Conservation (phyloP, 2,113 vertebrate species). For the Pterophyllum scalare region DNA sequence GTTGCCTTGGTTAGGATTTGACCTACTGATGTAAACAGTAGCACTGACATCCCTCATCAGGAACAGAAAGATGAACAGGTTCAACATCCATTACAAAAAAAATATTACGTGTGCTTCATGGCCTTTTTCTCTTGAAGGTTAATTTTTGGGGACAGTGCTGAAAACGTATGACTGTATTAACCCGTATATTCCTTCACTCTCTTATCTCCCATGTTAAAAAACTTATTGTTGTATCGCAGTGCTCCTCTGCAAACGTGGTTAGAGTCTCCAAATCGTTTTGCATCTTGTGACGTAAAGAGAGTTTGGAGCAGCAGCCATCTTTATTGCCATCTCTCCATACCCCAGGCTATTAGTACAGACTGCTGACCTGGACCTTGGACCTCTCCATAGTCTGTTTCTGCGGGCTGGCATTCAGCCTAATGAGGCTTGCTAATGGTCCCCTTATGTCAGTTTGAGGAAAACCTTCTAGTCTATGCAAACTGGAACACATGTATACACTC, state of each 20-base stretch:
- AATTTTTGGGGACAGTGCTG: background rate
- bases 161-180: background rate
- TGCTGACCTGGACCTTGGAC: constrained; percentile 53
- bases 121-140: background rate
- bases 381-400: constrained; percentile 24
- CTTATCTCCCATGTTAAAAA: background rate
- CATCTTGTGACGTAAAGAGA: background rate
- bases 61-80: background rate
- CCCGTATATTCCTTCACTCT: background rate
- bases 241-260: background rate
- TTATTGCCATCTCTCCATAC: constrained; percentile 6
- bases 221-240: background rate
- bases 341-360: constrained; percentile 31
- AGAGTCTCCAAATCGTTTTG: background rate
- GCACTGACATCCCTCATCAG: background rate
- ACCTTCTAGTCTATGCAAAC: constrained; percentile 34
- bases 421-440: constrained; percentile 65
- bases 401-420: constrained; percentile 52
- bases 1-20: too few species aligned
- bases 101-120: background rate
- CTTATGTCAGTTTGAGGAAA: constrained; percentile 42
- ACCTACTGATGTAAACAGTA: background rate
- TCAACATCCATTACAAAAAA: background rate
- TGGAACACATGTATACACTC: constrained; percentile 30
- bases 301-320: constrained; percentile 13